Base-by-base conservation (phyloP, 2,888 invertebrate genomes). In the Archaeoteleia sp. region DNA sequence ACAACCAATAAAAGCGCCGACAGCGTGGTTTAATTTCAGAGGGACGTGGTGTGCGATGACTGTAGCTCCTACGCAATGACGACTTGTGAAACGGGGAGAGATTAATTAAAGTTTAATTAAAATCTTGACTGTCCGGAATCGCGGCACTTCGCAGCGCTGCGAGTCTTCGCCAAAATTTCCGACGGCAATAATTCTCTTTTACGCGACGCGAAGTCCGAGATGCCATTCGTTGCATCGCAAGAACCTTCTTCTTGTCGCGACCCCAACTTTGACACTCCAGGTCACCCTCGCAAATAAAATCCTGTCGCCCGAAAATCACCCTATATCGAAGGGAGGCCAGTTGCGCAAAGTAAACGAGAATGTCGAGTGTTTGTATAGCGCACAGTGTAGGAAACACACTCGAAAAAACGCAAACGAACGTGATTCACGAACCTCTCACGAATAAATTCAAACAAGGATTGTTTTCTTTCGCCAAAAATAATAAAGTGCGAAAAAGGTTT, bases 91-190 rank as follows among this genome's bases (percentile, higher is more conserved):
- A 63, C 57, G 54, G 54, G 48, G 62, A 53, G 62, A 63, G 67
- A 68, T 68, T 68, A 68, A 68, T 68, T 68, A 68, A 68, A 63
- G 63, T 68, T 68, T 68, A 68, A 68, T 68, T 68, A 68, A 68
- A 68, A 68, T 63, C 68, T 68, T 68, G 63, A 68, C 68, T 63
- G 63, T 68, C 68, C 58, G 62, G 63, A 63, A 43, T 62, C 63
- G 63, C 49, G 55, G 63, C 51, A 60, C 62, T 67, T 58, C 46
- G 62, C 48, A 48, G 48, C 49, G 49, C 54, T 54, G 48, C 60
- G 8, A 40, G 54, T 45, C 55, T 63, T 60, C 57, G 48, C 60
- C 54, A 63, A 68, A 68, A 63, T 65, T 63, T 49, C 43, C 42
- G 40, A 55, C 48, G 48, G 58, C 60, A 60, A 67, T 49, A 49